Evolutionary conservation across 2,888 invertebrate species (phyloP).

Genomic region (Nomada fabriciana): DNA sequence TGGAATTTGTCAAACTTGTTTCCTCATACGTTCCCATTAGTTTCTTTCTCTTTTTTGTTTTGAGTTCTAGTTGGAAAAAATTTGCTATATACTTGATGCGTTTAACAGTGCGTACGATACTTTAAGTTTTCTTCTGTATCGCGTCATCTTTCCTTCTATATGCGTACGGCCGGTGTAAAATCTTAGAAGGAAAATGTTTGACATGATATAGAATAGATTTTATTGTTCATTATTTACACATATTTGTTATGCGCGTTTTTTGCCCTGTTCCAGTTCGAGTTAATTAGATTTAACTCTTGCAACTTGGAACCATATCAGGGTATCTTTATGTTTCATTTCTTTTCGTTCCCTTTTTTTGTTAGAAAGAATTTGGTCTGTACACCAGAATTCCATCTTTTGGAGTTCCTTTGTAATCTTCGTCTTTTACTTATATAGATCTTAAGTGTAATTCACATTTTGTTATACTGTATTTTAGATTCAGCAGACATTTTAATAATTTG

Average conservation of each 20-base stretch:
- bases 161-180: slow-evolving; percentile 38
- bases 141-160: slow-evolving; percentile 69
- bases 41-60: slow-evolving; percentile 3
- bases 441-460: slow-evolving; percentile 70
- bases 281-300: slow-evolving; percentile 81
- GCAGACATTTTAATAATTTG: slow-evolving; percentile 79
- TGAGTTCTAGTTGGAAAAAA: background rate
- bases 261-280: slow-evolving; percentile 81
- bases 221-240: slow-evolving; percentile 43
- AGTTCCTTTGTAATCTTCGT: slow-evolving; percentile 69
- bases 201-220: slow-evolving; percentile 60
- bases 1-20: slow-evolving; percentile 27
- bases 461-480: slow-evolving; percentile 75
- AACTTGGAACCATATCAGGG: slow-evolving; percentile 77
- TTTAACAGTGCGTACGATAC: slow-evolving; percentile 15
- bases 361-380: slow-evolving; percentile 60
- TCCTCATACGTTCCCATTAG: background rate
- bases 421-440: slow-evolving; percentile 68
- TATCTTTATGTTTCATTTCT: slow-evolving; percentile 52
- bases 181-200: slow-evolving; percentile 73
- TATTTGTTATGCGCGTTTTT: slow-evolving; percentile 44
- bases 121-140: slow-evolving; percentile 50
- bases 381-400: slow-evolving; percentile 63
- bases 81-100: slow-evolving; percentile 9
- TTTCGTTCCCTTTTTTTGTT: slow-evolving; percentile 22